Evolutionary conservation across 2,888 invertebrate genomes (phyloP).

Genomic region (Tenthredo amoena): DNA sequence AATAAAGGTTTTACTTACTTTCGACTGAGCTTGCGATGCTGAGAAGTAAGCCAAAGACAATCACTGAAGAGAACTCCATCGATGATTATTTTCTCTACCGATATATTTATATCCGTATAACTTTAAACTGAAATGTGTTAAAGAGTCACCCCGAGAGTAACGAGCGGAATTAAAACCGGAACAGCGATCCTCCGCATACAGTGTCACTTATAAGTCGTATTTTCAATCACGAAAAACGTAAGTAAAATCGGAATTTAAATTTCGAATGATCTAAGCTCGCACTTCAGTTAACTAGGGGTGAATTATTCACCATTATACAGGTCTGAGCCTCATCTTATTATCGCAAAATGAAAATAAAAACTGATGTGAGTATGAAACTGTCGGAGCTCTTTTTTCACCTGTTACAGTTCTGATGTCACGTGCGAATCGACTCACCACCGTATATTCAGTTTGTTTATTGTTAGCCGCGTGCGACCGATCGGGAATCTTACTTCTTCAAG

Average conservation of each 20-base stretch:
- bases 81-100: constrained; percentile 19
- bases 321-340: constrained; percentile 18
- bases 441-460: not conserved
- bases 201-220: not conserved
- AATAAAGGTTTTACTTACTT: constrained; percentile 21
- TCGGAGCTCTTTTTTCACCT: not conserved
- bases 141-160: not conserved
- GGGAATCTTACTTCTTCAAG: constrained; percentile 66
- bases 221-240: not conserved
- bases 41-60: constrained; percentile 47
- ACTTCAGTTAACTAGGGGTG: not conserved
- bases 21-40: not conserved
- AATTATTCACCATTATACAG: constrained; percentile 29
- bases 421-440: not conserved
- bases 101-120: not conserved
- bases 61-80: constrained; percentile 40
- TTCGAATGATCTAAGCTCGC: not conserved
- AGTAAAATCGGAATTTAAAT: not conserved
- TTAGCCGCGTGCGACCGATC: constrained; percentile 58
- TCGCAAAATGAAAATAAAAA: not conserved
- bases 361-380: not conserved
- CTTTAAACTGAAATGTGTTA: not conserved
- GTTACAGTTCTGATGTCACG: not conserved
- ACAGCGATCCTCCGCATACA: not conserved
- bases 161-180: not conserved